A percentile compares a stretch with the other conserved stretches of the same genome.
Evolutionary conservation across 2,888 invertebrate genomes (phyloP).

Genomic region (Cryptus armator): DNA sequence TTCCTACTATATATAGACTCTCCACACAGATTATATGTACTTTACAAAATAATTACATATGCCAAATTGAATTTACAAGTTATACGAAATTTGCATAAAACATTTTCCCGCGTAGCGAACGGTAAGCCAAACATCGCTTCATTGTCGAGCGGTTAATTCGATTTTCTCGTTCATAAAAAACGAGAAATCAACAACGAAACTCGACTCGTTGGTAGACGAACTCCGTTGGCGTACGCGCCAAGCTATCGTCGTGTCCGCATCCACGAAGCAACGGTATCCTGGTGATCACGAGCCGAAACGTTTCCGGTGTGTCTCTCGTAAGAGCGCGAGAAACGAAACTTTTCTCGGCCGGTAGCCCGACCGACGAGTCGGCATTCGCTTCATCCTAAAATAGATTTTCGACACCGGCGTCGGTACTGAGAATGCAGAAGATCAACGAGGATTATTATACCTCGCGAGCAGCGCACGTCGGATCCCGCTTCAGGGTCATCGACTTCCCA

Average conservation of each 20-base stretch:
- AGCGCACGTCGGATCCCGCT: not conserved
- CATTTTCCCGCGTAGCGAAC: too few relatives aligned
- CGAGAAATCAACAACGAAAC: slow-evolving; percentile 18
- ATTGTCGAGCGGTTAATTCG: too few relatives aligned
- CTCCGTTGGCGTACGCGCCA: slow-evolving; percentile 31
- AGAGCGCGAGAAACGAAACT: slow-evolving; percentile 64
- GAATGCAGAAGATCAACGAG: not conserved
- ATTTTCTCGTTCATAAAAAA: not conserved
- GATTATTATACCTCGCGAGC: slow-evolving; percentile 14
- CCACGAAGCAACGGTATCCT: slow-evolving; percentile 79
- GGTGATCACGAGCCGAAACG: slow-evolving; percentile 81
- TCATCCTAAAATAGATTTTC: slow-evolving; percentile 28
- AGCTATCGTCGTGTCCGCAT: slow-evolving; percentile 52
- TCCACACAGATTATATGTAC: too few relatives aligned
- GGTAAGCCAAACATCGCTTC: not conserved
- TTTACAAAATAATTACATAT: too few relatives aligned
- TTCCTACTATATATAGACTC: too few relatives aligned
- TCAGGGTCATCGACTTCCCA: slow-evolving; percentile 61
- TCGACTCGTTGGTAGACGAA: slow-evolving; percentile 8
- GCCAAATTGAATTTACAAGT: too few relatives aligned
- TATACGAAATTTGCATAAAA: too few relatives aligned
- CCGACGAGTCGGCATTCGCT: not conserved
- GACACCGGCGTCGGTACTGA: not conserved
- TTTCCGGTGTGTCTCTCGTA: slow-evolving; percentile 78
- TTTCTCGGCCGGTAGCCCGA: slow-evolving; percentile 9